These are phyloP conservation scores for Cryptotis parvus DNA, from an alignment of 2,113 vertebrate genomes.

Conservation along the genomic window DNA sequence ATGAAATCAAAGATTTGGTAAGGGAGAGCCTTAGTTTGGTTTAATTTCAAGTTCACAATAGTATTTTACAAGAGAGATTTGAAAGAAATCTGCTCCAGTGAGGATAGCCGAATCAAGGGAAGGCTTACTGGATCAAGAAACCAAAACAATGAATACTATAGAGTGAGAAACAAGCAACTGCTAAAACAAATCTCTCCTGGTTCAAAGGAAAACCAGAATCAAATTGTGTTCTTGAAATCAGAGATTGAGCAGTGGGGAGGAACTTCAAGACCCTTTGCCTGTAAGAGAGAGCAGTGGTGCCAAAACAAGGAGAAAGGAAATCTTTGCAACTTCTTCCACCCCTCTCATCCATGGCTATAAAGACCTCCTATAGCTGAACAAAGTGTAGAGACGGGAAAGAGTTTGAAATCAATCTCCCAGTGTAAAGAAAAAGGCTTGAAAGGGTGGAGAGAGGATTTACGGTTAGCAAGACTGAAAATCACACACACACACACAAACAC, in stretches of 20 bases:
- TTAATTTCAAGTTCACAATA: conserved; percentile 34
- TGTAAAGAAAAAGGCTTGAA: not conserved
- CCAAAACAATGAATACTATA: not conserved
- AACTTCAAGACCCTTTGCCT: not conserved
- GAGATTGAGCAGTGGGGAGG: not conserved
- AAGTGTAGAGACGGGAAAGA: fast-evolving
- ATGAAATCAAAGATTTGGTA: not conserved
- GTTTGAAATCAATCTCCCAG: not conserved
- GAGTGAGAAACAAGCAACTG: not conserved
- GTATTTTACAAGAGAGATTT: not conserved
- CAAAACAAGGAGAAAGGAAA: not conserved
- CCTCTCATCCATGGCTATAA: not conserved
- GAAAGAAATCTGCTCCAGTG: not conserved
- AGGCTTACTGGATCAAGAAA: not conserved
- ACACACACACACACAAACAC: not conserved
- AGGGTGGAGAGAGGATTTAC: not conserved
- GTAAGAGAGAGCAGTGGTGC: not conserved
- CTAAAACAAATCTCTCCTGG: not conserved
- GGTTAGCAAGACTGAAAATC: not conserved
- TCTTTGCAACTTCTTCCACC: not conserved
- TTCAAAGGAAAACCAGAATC: not conserved
- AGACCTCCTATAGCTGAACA: not conserved
- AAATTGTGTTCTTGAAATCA: not conserved
- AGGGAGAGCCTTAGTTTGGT: not conserved
- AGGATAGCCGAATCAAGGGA: conserved; percentile 1